These are phyloP conservation scores for Sturmia bella DNA, from an alignment of 2,888 invertebrate genomes.

Conservation along the genomic window DNA sequence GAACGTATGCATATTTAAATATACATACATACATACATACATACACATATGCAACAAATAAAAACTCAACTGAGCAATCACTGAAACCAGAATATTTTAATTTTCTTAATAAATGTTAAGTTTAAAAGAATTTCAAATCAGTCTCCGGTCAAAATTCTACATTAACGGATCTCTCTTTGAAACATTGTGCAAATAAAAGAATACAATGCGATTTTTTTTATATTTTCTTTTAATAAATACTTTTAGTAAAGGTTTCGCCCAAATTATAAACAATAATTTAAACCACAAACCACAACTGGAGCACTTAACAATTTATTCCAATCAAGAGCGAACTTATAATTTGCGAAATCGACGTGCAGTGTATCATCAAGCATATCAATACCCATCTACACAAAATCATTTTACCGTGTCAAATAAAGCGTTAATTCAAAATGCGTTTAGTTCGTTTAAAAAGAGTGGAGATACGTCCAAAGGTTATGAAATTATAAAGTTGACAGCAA, in stretches of 20 bases:
- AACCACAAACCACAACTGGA: background rate
- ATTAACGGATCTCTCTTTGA: slow-evolving; percentile 21
- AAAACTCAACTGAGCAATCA: background rate
- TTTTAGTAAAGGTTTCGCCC: slow-evolving; percentile 14
- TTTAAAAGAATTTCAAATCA: slow-evolving; percentile 32
- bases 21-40: slow-evolving; percentile 3
- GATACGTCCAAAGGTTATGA: slow-evolving; percentile 1
- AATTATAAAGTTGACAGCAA: slow-evolving; percentile 16
- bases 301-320: background rate
- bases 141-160: slow-evolving; percentile 46
- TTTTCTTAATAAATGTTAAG: slow-evolving; percentile 47
- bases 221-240: slow-evolving; percentile 11
- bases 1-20: too few species aligned
- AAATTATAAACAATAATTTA: slow-evolving; percentile 26
- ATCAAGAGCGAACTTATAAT: background rate
- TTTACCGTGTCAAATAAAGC: background rate
- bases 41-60: slow-evolving; percentile 9
- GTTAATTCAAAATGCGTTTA: slow-evolving; percentile 1
- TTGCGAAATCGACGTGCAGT: slow-evolving; percentile 1
- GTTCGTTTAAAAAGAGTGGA: background rate
- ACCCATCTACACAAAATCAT: slow-evolving; percentile 1
- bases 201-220: slow-evolving; percentile 42
- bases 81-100: slow-evolving; percentile 35
- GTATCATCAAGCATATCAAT: slow-evolving; percentile 12
- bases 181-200: background rate